phyloP scores from a whole-genome alignment of 1,140 invertebrate genomes.

The Pseudomyrmex gracilis region DNA sequence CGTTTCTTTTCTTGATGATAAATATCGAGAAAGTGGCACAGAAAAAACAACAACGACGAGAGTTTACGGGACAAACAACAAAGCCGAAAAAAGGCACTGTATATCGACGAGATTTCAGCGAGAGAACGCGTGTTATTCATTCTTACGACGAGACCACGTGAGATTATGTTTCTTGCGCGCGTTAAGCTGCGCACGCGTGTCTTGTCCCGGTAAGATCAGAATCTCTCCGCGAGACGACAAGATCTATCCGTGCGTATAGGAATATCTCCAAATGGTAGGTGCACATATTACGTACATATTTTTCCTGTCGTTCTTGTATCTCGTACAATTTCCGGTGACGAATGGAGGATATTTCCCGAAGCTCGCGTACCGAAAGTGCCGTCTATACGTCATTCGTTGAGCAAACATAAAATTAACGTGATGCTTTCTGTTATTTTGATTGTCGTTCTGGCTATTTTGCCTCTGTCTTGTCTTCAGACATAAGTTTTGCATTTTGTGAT shows the following conservation, averaged over 20 bases:
- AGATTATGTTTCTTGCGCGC: not conserved
- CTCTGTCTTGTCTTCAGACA: no score
- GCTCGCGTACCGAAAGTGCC: not conserved
- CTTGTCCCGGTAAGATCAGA: constrained; percentile 4
- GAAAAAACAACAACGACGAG: not conserved
- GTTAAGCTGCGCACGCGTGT: constrained; percentile 22
- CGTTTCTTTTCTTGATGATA: not conserved
- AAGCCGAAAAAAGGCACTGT: not conserved
- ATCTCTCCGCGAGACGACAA: constrained; percentile 12
- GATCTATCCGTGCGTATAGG: constrained; percentile 2
- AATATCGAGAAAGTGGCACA: not conserved
- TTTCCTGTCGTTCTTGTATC: constrained; percentile 31
- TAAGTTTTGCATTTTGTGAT: no score
- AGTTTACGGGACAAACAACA: not conserved
- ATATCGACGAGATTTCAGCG: constrained; percentile 11
- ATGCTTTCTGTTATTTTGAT: no score
- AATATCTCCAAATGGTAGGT: constrained; percentile 9
- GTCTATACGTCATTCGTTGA: not conserved
- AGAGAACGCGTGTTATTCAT: constrained; percentile 14
- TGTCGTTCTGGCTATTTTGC: no score
- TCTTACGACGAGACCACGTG: constrained; percentile 12
- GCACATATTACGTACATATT: constrained; percentile 45
- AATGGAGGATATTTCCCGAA: constrained; percentile 5
- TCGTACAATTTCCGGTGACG: not conserved
- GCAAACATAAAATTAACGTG: no score